phyloP scores from a whole-genome alignment of 2,888 invertebrate species.

The Perizoma affinitatum region DNA sequence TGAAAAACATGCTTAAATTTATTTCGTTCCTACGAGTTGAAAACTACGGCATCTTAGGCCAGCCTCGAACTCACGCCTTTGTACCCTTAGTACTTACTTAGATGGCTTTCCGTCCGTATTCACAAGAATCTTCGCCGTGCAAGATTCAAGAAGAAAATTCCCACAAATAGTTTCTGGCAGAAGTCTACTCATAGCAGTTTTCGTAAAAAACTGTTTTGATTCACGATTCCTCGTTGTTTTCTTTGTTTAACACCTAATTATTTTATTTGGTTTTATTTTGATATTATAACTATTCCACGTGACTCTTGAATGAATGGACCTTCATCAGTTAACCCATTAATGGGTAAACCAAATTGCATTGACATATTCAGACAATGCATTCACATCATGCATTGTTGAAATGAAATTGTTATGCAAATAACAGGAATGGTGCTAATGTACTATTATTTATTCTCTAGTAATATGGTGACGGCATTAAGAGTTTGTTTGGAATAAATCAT shows the following conservation, averaged over 20 bases:
- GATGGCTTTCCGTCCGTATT: not conserved
- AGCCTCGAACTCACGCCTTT: not conserved
- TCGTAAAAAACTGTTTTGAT: too few species aligned
- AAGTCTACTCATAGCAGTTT: not conserved
- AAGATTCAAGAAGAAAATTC: not conserved
- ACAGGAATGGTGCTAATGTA: not conserved
- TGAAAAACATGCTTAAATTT: not conserved
- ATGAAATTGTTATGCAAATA: constrained; percentile 33
- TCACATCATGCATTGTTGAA: constrained; percentile 20
- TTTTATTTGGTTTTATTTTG: too few species aligned
- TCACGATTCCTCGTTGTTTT: too few species aligned
- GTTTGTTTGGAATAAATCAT: constrained; percentile 1
- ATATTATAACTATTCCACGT: too few species aligned
- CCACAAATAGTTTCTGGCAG: not conserved
- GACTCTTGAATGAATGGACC: too few species aligned
- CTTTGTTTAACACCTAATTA: too few species aligned
- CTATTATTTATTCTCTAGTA: not conserved
- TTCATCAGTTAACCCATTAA: too few species aligned
- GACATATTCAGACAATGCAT: constrained; percentile 2
- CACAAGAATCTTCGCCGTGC: not conserved
- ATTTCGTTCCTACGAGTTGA: not conserved
- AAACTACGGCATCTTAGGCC: not conserved
- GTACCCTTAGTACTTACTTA: not conserved
- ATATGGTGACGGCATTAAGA: constrained; percentile 7
- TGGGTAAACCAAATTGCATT: too few species aligned